Evolutionary conservation across 2,888 invertebrate genomes (phyloP).

Genomic region (Noctua janthe): DNA sequence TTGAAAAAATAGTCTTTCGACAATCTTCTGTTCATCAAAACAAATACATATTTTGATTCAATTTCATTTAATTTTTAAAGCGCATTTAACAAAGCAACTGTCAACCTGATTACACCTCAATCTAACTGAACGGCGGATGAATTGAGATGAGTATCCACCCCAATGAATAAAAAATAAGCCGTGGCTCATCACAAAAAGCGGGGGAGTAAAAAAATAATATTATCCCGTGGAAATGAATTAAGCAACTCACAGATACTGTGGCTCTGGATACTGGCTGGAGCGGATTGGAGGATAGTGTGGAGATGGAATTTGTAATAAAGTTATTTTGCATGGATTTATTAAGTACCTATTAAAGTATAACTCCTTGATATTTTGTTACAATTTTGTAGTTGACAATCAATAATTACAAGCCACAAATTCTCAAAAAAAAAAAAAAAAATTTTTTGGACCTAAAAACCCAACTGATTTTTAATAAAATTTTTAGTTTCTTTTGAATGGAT

Average conservation of each 20-base stretch:
- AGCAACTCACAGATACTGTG: slow-evolving; percentile 87
- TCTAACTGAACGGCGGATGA: slow-evolving; percentile 79
- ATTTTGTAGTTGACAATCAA: not conserved
- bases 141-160: slow-evolving; percentile 85
- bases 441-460: not conserved
- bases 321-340: not conserved
- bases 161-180: slow-evolving; percentile 90
- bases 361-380: not conserved
- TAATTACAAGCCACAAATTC: not conserved
- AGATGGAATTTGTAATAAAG: slow-evolving; percentile 45
- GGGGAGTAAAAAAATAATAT: slow-evolving; percentile 90
- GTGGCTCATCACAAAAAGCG: slow-evolving; percentile 85
- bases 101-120: slow-evolving; percentile 85
- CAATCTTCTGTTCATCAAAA: slow-evolving; percentile 20
- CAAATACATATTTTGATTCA: slow-evolving; percentile 55
- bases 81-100: slow-evolving; percentile 72
- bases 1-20: not conserved
- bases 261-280: slow-evolving; percentile 73
- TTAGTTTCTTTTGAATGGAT: not conserved
- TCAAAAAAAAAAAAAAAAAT: fast-evolving
- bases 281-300: slow-evolving; percentile 61
- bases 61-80: slow-evolving; percentile 54
- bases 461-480: not conserved
- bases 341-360: not conserved
- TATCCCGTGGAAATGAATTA: slow-evolving; percentile 91